Base-by-base conservation (phyloP, 2,113 vertebrate species). In the Condylura cristata region DNA sequence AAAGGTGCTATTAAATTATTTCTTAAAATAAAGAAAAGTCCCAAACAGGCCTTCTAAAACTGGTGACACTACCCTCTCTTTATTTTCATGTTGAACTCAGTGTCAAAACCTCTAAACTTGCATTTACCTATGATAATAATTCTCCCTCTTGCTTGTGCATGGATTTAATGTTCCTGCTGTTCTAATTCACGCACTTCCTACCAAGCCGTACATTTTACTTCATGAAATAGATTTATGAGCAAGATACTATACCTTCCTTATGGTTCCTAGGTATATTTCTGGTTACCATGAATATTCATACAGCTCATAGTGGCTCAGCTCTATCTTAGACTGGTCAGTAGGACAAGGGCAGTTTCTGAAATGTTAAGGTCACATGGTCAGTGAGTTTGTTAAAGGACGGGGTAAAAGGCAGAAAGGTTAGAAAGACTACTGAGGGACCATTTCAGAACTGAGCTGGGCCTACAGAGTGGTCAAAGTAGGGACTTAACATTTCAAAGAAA, bases 401-500 rank as follows among this genome's bases (percentile, higher is more conserved):
- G 39, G 53, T 78, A 91, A 63, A 79, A 85, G 30, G 84, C 12
- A 46, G 60, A 71, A 90, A 91, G 39, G 11, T 75, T 44, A 86
- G 24, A 93, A 39, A 90, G 79, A 39, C 3, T 60, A 32, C 53
- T 86, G 78, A 71, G 10, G 44, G 10, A 60, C 32, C 26, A 78
- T 72, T 94, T 94, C 32, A 39, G 39, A 94, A 87, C 53, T 93
- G 91, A 94, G 41, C 53, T 41, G 53, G 28, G 53, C 22, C 13
- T 46, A 3, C 30, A 72, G 86, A 93, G 85, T 94, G 80, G 93
- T 96, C 86, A 95, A 85, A 65, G 81, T 89, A 92, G 94, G 74
- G 71, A 41, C 53, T 93, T 70, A 94, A 53, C 22, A 86, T 97
- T 93, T 95, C 74, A 88, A 87, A 79, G 51, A 95, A 94, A 90